Evolutionary conservation across 2,113 vertebrate species (phyloP), one percentile per base, ranked within the genome.

Genomic region (Siphamia tubifer): DNA sequence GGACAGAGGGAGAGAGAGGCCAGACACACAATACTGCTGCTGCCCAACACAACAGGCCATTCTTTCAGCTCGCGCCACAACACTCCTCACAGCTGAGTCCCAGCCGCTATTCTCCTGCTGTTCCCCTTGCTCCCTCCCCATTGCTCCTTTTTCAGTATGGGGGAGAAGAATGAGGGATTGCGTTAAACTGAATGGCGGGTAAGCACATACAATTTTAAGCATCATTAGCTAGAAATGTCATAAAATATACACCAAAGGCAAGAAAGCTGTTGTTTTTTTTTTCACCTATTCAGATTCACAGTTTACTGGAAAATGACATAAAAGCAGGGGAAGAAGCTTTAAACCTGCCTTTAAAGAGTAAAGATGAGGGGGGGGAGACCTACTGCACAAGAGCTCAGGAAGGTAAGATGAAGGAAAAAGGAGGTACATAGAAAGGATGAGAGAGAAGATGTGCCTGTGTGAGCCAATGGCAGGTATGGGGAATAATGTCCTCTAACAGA

Each of bases 31-130:
- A 90, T 83, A 66, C 84, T 63, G 74, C 74, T 73, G 81, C 72
- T 79, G 67, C 85, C 83, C 82, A 60, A 89, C 89, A 95, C 92
- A 95, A 95, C 94, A 93, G 92, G 87, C 91, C 92, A 94, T 92
- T 92, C 93, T 92, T 90, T 90, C 79, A 89, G 81, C 87, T 79
- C 79, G 82, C 93, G 86, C 80, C 89, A 74, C 87, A 82, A 70
- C 81, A 61, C 79, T 85, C 91, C 80, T 79, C 91, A 89, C 90
- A 94, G 89, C 92, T 87, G 91, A 94, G 90, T 65, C 73, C 70
- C 76, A 65, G 90, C 65, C 88, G 56, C 87, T 87, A 80, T 89
- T 80, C 87, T 87, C 86, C 87, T 87, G 87, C 86, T 86, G 86
- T 79, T 90, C 75, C 85, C 79, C 89, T 83, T 51, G 49, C 74